phyloP scores from a whole-genome alignment of 2,113 vertebrate species.

The Sphaerodactylus townsendi region DNA sequence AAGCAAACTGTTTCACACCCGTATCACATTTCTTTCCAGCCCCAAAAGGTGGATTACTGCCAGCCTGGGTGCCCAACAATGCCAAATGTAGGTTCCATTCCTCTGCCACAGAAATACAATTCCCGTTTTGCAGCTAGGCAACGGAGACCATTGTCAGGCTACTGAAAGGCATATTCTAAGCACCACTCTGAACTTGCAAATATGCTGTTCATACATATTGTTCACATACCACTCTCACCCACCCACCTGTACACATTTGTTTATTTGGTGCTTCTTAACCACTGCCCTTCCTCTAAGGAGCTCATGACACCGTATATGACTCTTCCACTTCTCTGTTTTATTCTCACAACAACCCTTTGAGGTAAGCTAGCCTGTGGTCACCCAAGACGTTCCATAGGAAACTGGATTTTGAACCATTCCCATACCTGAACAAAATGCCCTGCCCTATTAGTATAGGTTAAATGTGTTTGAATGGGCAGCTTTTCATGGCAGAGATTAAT shows the following conservation, averaged over 20 bases:
- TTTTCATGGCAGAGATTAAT: no score
- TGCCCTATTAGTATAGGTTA: no score
- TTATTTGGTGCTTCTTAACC: not conserved
- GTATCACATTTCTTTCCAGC: accelerated
- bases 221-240: not conserved
- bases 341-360: no score
- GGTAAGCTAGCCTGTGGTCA: no score
- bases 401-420: no score
- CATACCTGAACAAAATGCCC: no score
- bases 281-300: no score
- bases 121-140: accelerated
- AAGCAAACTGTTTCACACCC: accelerated
- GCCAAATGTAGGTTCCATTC: not conserved
- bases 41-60: accelerated
- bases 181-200: not conserved
- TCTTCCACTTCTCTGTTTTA: no score
- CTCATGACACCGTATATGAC: no score
- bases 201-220: no score
- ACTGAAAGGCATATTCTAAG: not conserved
- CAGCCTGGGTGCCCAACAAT: accelerated
- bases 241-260: not conserved
- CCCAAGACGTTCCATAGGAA: no score
- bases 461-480: no score
- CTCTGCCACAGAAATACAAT: accelerated
- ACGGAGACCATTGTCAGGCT: accelerated